Evolutionary conservation across 2,888 invertebrate genomes (phyloP).

Genomic region (Ceriagrion tenellum): DNA sequence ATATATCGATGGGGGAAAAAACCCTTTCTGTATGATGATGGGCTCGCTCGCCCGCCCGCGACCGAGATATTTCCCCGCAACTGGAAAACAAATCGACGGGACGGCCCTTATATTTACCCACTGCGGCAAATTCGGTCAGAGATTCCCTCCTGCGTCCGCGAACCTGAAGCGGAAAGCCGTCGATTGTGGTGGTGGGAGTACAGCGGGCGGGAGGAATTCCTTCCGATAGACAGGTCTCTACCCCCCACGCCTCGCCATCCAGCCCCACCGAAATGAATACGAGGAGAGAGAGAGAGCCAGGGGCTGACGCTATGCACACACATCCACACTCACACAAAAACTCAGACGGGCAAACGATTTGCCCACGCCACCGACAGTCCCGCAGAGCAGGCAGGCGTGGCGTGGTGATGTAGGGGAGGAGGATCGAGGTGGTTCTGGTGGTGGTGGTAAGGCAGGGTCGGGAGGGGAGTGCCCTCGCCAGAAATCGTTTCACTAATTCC

Average conservation of each 20-base stretch:
- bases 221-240: neutral
- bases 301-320: neutral
- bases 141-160: neutral
- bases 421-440: no score
- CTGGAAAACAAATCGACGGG: constrained; percentile 21
- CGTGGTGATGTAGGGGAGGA: no score
- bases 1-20: neutral
- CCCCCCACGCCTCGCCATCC: neutral
- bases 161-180: neutral
- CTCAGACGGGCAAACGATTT: neutral
- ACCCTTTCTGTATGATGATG: neutral
- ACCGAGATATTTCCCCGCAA: neutral
- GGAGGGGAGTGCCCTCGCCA: neutral
- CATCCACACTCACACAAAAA: neutral
- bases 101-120: neutral
- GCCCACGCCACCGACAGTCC: neutral
- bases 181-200: no score
- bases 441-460: neutral
- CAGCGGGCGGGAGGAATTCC: neutral
- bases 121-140: constrained; percentile 39
- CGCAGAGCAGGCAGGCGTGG: neutral
- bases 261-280: neutral
- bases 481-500: constrained; percentile 3
- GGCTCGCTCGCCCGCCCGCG: neutral
- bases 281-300: neutral